Conservation (phyloP, 2,888 invertebrate genomes). For the Phania funesta region DNA sequence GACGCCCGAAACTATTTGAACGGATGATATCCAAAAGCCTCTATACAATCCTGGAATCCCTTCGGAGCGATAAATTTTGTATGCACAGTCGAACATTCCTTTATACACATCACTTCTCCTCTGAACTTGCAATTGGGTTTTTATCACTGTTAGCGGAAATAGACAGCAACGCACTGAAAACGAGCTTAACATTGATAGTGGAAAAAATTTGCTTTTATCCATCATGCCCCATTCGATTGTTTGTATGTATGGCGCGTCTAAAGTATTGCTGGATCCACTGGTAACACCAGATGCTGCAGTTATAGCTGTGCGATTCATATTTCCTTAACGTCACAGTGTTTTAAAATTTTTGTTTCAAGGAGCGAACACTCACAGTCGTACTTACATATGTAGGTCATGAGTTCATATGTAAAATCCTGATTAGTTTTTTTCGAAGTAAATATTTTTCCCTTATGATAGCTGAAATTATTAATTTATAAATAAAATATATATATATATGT, state of each 20-base stretch:
- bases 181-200: conserved; percentile 91
- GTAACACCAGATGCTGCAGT: conserved; percentile 69
- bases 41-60: conserved; percentile 93
- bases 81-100: conserved; percentile 93
- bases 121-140: conserved; percentile 94
- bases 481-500: neutral
- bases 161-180: conserved; percentile 85
- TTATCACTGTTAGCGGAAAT: conserved; percentile 96
- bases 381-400: conserved; percentile 48
- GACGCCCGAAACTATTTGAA: conserved; percentile 91
- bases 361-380: conserved; percentile 7
- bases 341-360: neutral
- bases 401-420: conserved; percentile 29
- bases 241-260: conserved; percentile 83
- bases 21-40: conserved; percentile 97
- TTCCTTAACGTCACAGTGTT: neutral
- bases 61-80: conserved; percentile 91
- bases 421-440: conserved; percentile 9
- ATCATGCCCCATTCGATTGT: conserved; percentile 99
- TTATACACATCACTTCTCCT: conserved; percentile 90
- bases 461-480: neutral
- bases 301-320: conserved; percentile 64
- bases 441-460: conserved; percentile 7
- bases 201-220: conserved; percentile 96
- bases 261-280: conserved; percentile 66